Conservation (phyloP, 1,140 invertebrate species). For the Cyphomyrmex costatus region DNA sequence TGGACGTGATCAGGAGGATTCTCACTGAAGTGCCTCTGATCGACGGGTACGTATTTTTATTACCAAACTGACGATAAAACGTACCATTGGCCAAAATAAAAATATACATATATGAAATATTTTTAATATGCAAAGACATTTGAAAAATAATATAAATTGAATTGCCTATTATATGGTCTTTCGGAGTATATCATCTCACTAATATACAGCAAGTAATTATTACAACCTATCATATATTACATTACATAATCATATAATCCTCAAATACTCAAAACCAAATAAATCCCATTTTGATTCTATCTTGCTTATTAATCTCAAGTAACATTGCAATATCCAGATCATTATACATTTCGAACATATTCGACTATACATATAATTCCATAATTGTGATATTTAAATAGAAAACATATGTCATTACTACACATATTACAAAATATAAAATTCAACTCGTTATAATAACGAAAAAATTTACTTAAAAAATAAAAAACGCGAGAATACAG, state of each 20-base stretch:
- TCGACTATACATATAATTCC: constrained; percentile 14
- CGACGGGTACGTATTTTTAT: constrained; percentile 86
- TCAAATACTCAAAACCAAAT: background rate
- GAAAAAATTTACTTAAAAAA: no score
- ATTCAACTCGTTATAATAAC: background rate
- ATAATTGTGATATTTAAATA: background rate
- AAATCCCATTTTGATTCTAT: background rate
- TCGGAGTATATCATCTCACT: background rate
- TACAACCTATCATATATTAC: background rate
- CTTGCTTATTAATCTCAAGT: constrained; percentile 36
- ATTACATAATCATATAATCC: background rate
- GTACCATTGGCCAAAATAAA: background rate
- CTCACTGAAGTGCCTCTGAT: constrained; percentile 89
- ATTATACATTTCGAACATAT: background rate
- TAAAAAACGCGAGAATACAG: no score
- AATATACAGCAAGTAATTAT: background rate
- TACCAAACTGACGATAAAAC: background rate
- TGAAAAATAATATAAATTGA: background rate
- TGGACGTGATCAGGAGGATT: constrained; percentile 87
- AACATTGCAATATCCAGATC: background rate
- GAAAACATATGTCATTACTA: background rate
- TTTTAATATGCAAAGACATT: background rate
- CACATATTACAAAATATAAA: background rate
- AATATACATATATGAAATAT: background rate
- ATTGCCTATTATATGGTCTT: background rate